Conservation (phyloP, 2,797 vertebrate species). For the Enteromius treurensis region DNA sequence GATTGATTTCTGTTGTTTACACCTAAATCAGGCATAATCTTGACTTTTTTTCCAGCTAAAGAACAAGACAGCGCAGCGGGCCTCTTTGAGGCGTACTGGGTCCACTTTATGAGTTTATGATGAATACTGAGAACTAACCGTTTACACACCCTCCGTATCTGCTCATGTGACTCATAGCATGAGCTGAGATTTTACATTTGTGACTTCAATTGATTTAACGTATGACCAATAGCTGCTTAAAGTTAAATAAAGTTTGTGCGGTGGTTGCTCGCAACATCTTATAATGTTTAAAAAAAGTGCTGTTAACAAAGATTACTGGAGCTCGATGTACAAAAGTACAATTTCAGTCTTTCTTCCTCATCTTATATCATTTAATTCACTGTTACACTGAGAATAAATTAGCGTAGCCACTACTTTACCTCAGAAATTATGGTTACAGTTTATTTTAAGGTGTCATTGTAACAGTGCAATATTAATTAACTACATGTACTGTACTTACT, state of each 20-base stretch:
- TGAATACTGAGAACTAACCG: not conserved
- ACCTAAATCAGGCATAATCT: not conserved
- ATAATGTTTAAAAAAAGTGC: not conserved
- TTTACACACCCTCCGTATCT: conserved; percentile 8
- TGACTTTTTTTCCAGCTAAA: not conserved
- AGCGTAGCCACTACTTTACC: not conserved
- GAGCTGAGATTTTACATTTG: conserved; percentile 38
- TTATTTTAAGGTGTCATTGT: not conserved
- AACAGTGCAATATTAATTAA: not conserved
- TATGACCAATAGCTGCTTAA: conserved; percentile 36
- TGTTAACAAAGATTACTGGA: not conserved
- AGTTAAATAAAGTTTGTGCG: not conserved
- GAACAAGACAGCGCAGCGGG: not conserved
- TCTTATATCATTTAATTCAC: not conserved
- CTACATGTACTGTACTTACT: not conserved
- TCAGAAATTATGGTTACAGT: too few relatives aligned
- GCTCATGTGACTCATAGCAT: conserved; percentile 44
- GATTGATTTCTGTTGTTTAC: not conserved
- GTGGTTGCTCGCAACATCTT: not conserved
- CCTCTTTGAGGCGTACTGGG: not conserved
- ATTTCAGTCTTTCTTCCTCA: not conserved
- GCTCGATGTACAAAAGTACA: not conserved
- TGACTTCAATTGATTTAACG: conserved; percentile 12
- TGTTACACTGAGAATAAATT: not conserved
- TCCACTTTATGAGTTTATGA: conserved; percentile 8